Percentiles rank a stretch among this genome's conserved stretches.
Conservation (phyloP, 2,113 vertebrate species). For the Pterocles gutturalis region DNA sequence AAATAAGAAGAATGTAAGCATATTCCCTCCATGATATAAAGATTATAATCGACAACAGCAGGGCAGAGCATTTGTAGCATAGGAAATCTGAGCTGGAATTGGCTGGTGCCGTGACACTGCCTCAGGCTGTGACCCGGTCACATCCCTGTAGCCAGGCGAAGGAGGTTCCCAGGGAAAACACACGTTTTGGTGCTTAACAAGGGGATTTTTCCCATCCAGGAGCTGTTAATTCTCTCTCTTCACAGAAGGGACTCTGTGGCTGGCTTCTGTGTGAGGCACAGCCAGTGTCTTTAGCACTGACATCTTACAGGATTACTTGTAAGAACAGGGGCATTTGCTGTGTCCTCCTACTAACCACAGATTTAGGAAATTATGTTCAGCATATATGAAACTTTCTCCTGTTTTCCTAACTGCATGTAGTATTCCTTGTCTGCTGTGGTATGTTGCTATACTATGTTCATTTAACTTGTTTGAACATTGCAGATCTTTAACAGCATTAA, state of each 20-base stretch:
- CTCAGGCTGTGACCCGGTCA: background rate
- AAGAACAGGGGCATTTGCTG: background rate
- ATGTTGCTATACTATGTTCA: background rate
- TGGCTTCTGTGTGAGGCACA: background rate
- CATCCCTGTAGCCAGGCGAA: background rate
- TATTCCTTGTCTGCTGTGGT: background rate
- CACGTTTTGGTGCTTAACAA: background rate
- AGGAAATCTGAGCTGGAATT: background rate
- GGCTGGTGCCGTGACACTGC: background rate
- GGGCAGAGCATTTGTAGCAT: background rate
- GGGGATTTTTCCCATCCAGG: background rate
- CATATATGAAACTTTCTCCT: background rate
- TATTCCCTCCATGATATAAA: constrained; percentile 28
- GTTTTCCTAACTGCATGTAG: background rate
- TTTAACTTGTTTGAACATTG: background rate
- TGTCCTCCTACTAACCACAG: background rate
- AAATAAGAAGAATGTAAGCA: constrained; percentile 57
- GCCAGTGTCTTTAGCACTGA: background rate
- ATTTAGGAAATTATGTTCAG: background rate
- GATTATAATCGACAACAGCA: constrained; percentile 24
- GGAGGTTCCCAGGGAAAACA: background rate
- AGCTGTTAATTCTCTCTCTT: background rate
- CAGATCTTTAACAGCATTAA: background rate
- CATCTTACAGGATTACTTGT: background rate
- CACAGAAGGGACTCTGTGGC: background rate